Evolutionary conservation across 64 coral and sea anemone species (phyloP), one percentile per base, ranked within the genome.

Genomic region (Acropora yongei): DNA sequence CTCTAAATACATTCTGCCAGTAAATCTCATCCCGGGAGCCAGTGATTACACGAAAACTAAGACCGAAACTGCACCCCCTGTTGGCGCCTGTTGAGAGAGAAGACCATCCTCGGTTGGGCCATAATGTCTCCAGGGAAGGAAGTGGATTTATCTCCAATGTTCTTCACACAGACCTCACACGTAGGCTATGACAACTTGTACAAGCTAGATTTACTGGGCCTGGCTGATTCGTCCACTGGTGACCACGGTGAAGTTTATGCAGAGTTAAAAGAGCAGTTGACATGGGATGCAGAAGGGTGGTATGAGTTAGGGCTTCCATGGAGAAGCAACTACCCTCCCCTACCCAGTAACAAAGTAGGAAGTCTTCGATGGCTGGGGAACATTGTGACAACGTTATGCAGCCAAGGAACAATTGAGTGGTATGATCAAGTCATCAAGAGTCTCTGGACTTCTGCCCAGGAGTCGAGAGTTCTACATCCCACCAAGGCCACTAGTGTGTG

Each of bases 31-130:
- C 49, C 71, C 49, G 42, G 78, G 86, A 41, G 77, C 86, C 0
- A 83, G 92, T n/a, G 92, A 89, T 41, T 86, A 10, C 78, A 10
- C 78, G 7, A 94, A 94, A 72, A 94, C 89, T 10, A 89, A 89
- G 39, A 94, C 92, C 12, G 47, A 72, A 66, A 74, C 79, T 45
- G 47, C 58, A 74, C 87, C 88, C 40, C 76, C 45, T 53, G 49
- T 76, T 41, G 92, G 92, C 46, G 46, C 72, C 11, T 11, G n/a
- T 46, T 89, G 60, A 53, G 68, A 40, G 79, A 89, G 53, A 49
- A 78, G 8, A 94, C 78, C 68, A 89, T 66, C 1, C 67, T 89
- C 9, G 53, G 79, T 4, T 94, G 86, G 86, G 57, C 63, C 16
- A 94, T 94, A 2, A 68, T 94, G 86, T 89, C 93, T 4, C 76